A percentile compares a stretch with the other conserved stretches of the same genome.
Evolutionary conservation across 2,797 vertebrate species (phyloP).

Genomic region (Sebastes miniatus): DNA sequence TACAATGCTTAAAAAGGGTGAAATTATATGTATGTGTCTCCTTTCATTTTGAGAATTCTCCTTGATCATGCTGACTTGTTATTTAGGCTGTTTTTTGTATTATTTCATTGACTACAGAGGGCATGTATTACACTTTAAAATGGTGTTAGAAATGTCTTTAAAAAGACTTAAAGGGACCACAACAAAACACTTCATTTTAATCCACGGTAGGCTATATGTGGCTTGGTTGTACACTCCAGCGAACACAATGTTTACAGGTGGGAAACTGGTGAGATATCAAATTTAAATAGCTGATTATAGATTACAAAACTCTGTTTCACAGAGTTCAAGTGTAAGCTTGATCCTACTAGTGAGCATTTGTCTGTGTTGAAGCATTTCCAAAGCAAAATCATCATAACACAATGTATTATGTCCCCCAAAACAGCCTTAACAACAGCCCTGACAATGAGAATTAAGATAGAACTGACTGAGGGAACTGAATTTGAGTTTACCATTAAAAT

Average conservation of each 20-base stretch:
- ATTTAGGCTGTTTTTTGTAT: background rate
- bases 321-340: background rate
- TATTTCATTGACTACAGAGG: background rate
- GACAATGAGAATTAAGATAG: background rate
- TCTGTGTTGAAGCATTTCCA: too few relatives aligned
- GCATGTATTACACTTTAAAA: background rate
- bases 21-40: background rate
- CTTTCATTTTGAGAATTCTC: background rate
- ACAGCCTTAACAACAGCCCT: fast-evolving
- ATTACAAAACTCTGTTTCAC: background rate
- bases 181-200: background rate
- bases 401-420: fast-evolving
- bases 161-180: background rate
- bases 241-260: background rate
- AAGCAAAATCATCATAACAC: too few relatives aligned
- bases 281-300: background rate
- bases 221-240: background rate
- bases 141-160: background rate
- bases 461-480: background rate
- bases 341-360: too few relatives aligned
- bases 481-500: background rate
- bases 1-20: background rate
- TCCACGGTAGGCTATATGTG: background rate
- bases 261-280: background rate
- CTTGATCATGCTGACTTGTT: background rate